These are phyloP conservation scores for Planiliza haematocheilus DNA, from an alignment of 2,113 vertebrate species.

Conservation along the genomic window DNA sequence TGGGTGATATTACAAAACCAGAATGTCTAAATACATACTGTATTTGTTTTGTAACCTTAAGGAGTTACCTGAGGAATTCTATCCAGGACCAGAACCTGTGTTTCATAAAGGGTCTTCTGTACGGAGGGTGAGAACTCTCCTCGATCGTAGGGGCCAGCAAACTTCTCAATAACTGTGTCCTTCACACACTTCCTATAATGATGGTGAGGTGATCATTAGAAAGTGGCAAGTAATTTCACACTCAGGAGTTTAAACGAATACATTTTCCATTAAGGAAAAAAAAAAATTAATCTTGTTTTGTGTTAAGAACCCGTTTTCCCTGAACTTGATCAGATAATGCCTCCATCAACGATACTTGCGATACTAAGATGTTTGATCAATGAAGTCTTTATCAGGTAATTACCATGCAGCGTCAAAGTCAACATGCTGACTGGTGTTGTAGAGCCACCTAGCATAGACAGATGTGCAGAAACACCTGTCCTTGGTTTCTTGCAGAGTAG, in stretches of 20 bases:
- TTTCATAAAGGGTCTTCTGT: constrained; percentile 93
- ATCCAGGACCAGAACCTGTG: constrained; percentile 86
- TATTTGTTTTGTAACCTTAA: not conserved
- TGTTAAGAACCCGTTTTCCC: not conserved
- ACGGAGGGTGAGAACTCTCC: constrained; percentile 94
- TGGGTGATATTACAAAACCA: too few relatives aligned
- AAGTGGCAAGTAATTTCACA: not conserved
- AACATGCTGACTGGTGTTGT: constrained; percentile 78
- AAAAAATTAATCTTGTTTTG: too few relatives aligned
- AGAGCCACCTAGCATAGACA: constrained; percentile 91
- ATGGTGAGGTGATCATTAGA: not conserved
- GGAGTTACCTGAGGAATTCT: constrained; percentile 85
- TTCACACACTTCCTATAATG: constrained; percentile 85
- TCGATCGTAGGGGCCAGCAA: constrained; percentile 89
- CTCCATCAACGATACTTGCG: too few relatives aligned
- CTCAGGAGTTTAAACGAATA: not conserved
- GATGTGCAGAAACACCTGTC: constrained; percentile 93
- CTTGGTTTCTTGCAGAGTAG: constrained; percentile 89
- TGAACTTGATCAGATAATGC: too few relatives aligned
- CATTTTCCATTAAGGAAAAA: too few relatives aligned
- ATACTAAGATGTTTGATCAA: too few relatives aligned
- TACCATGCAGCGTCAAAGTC: constrained; percentile 91
- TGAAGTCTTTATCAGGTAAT: constrained; percentile 7
- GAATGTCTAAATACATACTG: too few relatives aligned
- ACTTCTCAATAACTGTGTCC: constrained; percentile 88